Evolutionary conservation across 2,113 vertebrate genomes (phyloP).

Genomic region (Bucco capensis): DNA sequence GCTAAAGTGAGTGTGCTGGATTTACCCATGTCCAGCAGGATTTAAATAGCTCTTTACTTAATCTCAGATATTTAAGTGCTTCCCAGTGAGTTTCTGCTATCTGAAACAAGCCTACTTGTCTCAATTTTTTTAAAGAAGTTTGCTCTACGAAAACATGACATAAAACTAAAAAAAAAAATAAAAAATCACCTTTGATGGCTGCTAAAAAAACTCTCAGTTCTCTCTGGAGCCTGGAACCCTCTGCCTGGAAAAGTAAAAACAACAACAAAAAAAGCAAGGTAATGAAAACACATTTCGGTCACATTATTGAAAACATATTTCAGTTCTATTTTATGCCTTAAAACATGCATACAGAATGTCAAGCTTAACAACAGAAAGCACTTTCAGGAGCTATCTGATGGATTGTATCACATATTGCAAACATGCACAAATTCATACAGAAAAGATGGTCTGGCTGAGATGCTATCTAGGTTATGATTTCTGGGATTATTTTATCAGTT

Average conservation of each 20-base stretch:
- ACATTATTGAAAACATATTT: not conserved
- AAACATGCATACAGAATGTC: not conserved
- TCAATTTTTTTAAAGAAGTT: not conserved
- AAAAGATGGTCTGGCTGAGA: not conserved
- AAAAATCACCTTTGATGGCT: conserved; percentile 90
- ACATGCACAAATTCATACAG: not conserved
- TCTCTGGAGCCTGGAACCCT: conserved; percentile 92
- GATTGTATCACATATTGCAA: not conserved
- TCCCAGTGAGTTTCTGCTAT: not conserved
- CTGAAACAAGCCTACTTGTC: not conserved
- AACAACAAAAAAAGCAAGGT: not conserved
- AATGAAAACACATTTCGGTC: not conserved
- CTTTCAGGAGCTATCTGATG: not conserved
- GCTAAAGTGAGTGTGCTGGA: not conserved
- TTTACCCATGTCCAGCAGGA: not conserved
- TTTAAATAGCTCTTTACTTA: not conserved
- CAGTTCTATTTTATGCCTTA: not conserved
- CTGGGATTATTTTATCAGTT: not conserved
- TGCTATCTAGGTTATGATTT: not conserved
- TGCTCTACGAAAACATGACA: not conserved
- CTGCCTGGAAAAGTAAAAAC: conserved; percentile 77
- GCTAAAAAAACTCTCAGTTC: conserved; percentile 93
- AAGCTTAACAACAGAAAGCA: not conserved
- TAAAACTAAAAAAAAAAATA: not conserved
- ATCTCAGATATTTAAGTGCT: not conserved